A percentile compares a stretch with the other conserved stretches of the same genome.
Evolutionary conservation across 2,888 invertebrate genomes (phyloP).

Genomic region (Meiosimyza platycephala): DNA sequence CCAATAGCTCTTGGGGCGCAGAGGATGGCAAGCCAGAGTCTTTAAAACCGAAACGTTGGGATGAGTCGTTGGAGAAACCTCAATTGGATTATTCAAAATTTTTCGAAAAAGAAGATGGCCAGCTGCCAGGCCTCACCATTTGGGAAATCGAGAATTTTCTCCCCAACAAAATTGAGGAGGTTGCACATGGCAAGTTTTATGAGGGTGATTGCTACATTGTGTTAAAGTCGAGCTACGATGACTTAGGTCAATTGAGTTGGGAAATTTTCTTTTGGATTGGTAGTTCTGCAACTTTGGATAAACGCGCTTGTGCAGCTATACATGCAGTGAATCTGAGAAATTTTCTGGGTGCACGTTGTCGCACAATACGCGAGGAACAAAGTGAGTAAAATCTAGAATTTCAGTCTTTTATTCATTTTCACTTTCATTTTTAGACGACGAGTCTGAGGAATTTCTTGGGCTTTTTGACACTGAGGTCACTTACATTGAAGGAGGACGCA

Average conservation of each 20-base stretch:
- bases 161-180: conserved; percentile 94
- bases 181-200: conserved; percentile 96
- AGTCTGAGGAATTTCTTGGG: conserved; percentile 93
- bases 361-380: conserved; percentile 97
- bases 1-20: conserved; percentile 68
- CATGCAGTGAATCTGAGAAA: conserved; percentile 99
- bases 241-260: conserved; percentile 87
- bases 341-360: conserved; percentile 90
- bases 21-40: conserved; percentile 71
- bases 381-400: conserved; percentile 63
- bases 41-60: conserved; percentile 92
- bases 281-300: conserved; percentile 85
- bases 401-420: not conserved
- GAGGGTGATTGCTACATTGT: conserved; percentile 99
- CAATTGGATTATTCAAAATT: conserved; percentile 97
- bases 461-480: conserved; percentile 91
- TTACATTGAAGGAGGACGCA: conserved; percentile 96
- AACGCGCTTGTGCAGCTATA: conserved; percentile 75
- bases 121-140: conserved; percentile 89
- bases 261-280: conserved; percentile 99
- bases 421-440: conserved; percentile 73
- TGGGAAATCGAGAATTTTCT: conserved; percentile 99
- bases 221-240: conserved; percentile 87
- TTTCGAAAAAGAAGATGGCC: conserved; percentile 95
- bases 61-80: conserved; percentile 94